phyloP scores from a whole-genome alignment of 2,797 vertebrate genomes.

The Oophaga sylvatica region DNA sequence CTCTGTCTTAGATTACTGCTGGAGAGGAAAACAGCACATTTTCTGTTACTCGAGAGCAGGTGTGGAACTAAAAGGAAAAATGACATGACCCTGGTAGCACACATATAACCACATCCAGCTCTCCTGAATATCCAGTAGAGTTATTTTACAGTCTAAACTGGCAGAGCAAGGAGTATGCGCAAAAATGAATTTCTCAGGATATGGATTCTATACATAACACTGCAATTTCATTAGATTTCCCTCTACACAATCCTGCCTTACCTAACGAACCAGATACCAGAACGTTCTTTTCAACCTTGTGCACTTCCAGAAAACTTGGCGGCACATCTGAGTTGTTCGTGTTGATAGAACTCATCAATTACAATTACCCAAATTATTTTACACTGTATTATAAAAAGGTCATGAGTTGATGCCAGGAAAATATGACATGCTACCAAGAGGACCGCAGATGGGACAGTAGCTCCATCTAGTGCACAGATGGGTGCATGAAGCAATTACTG shows the following conservation, averaged over 20 bases:
- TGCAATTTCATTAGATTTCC: background rate
- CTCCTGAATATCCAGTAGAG: background rate
- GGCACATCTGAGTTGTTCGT: slow-evolving; percentile 11
- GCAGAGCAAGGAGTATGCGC: background rate
- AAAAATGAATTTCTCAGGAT: background rate
- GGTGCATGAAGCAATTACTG: background rate
- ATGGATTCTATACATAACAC: background rate
- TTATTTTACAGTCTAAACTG: too few species aligned
- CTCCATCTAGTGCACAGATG: slow-evolving; percentile 33
- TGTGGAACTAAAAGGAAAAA: background rate
- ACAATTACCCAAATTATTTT: slow-evolving; percentile 52
- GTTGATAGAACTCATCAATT: slow-evolving; percentile 51
- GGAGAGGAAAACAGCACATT: background rate
- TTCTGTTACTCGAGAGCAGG: background rate
- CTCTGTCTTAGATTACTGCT: background rate
- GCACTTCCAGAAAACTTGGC: slow-evolving; percentile 25
- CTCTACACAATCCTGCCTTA: background rate
- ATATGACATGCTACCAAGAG: background rate
- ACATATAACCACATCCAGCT: background rate
- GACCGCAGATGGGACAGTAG: background rate
- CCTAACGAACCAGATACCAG: background rate
- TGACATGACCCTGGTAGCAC: background rate
- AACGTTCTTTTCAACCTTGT: slow-evolving; percentile 22
- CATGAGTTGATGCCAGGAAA: slow-evolving; percentile 5
- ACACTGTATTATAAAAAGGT: slow-evolving; percentile 39